phyloP scores from a whole-genome alignment of 2,797 vertebrate species.

The Dermochelys coriacea region DNA sequence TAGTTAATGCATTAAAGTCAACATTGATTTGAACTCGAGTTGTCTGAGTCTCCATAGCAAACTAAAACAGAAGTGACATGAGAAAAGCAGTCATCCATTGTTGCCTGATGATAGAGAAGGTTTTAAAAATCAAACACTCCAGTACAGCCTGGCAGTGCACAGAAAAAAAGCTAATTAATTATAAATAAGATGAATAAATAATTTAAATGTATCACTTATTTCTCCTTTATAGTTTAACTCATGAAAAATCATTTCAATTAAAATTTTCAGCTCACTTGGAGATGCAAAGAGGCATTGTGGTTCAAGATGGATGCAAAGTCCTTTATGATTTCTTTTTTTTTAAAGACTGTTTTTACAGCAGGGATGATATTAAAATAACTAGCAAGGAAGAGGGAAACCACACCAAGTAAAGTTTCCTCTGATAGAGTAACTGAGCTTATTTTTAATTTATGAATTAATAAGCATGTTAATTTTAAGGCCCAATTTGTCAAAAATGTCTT shows the following conservation, averaged over 20 bases:
- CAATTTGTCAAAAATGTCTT: slow-evolving; percentile 53
- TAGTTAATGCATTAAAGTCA: slow-evolving; percentile 55
- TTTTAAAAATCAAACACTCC: slow-evolving; percentile 80
- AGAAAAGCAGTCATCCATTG: slow-evolving; percentile 71
- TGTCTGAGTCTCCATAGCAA: slow-evolving; percentile 65
- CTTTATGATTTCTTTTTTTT: slow-evolving; percentile 75
- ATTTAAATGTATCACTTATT: slow-evolving; percentile 95
- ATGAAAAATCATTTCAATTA: slow-evolving; percentile 97
- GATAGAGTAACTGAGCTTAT: slow-evolving; percentile 59
- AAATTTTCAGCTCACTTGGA: slow-evolving; percentile 88
- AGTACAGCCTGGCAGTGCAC: slow-evolving; percentile 74
- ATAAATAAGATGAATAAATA: slow-evolving; percentile 94
- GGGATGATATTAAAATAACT: slow-evolving; percentile 69
- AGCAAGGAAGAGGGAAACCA: slow-evolving; percentile 24
- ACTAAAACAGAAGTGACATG: slow-evolving; percentile 56
- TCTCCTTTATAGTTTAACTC: slow-evolving; percentile 90
- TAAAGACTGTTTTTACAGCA: slow-evolving; percentile 71
- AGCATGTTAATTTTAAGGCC: slow-evolving; percentile 43
- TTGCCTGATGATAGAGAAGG: slow-evolving; percentile 71
- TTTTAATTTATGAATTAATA: slow-evolving; percentile 77
- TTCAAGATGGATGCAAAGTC: slow-evolving; percentile 82
- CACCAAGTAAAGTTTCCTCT: slow-evolving; percentile 62
- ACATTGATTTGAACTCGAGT: slow-evolving; percentile 59
- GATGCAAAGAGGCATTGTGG: slow-evolving; percentile 77
- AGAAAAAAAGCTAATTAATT: slow-evolving; percentile 88